phyloP scores from a whole-genome alignment of 2,888 invertebrate species.

The Pseudococcus jackbeardsleyi region DNA sequence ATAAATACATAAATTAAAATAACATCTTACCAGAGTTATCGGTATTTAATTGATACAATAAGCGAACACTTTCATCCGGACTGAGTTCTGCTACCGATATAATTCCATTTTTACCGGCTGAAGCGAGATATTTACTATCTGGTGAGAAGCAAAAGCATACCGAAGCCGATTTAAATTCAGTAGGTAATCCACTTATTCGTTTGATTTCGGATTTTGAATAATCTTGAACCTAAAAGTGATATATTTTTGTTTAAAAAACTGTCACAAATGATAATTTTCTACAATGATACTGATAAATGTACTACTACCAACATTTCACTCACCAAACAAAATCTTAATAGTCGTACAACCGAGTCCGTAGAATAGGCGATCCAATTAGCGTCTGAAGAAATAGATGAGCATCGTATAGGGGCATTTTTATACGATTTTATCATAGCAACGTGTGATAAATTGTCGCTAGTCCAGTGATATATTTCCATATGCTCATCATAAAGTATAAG shows the following conservation, averaged over 20 bases:
- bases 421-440: slow-evolving; percentile 65
- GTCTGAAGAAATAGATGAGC: slow-evolving; percentile 79
- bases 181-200: slow-evolving; percentile 51
- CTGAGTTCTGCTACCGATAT: slow-evolving; percentile 56
- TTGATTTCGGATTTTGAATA: slow-evolving; percentile 47
- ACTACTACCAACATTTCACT: background rate
- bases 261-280: too few species aligned
- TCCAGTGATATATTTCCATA: slow-evolving; percentile 70
- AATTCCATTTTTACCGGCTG: slow-evolving; percentile 65
- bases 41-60: slow-evolving; percentile 35
- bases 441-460: slow-evolving; percentile 58
- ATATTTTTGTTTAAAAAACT: background rate
- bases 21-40: background rate
- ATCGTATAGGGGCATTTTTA: slow-evolving; percentile 72
- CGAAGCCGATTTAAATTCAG: slow-evolving; percentile 33
- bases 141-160: slow-evolving; percentile 64
- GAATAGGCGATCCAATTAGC: slow-evolving; percentile 83
- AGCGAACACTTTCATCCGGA: slow-evolving; percentile 38
- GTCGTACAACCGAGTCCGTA: slow-evolving; percentile 76
- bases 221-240: slow-evolving; percentile 26
- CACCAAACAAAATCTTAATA: slow-evolving; percentile 78
- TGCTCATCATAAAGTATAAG: slow-evolving; percentile 70
- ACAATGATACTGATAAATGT: too few species aligned
- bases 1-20: background rate
- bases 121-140: slow-evolving; percentile 65